Evolutionary conservation across 2,113 vertebrate species (phyloP), one percentile per base, ranked within the genome.

Genomic region (Brachirus orientalis): DNA sequence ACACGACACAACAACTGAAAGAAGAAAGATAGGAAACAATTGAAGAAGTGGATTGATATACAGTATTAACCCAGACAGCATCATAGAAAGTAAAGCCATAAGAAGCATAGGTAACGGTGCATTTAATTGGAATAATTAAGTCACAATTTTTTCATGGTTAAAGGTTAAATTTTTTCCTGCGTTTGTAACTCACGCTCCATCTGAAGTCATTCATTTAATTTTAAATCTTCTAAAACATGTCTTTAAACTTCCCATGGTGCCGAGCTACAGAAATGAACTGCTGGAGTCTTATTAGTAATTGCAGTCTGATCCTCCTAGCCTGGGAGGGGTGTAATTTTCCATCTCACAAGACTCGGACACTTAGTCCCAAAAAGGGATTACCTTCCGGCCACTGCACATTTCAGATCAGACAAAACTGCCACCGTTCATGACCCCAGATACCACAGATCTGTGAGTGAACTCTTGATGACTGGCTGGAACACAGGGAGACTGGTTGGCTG

Each of bases 291-390:
- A 14, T 43, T 43, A 10, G 11, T 12, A 10, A 43, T 43, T 13
- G 14, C 11, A 10, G 11, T 14, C 40, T 55, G 68, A 69, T 82
- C 58, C 50, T 67, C 19, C 0, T 14, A 35, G 69, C 48, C 40
- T 41, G 9, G 38, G 12, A 12, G 2, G 37, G 19, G 16, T 72
- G 45, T 88, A 63, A 84, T 86, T 78, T 75, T 47, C 82, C 75
- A 69, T 78, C 77, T 87, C 85, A 69, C 63, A 33, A 58, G 58
- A 72, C 86, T 63, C 61, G 38, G 41, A 72, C 84, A 87, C 88
- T 92, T 85, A 64, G 73, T 85, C 83, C 79, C 70, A 87, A 87
- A 66, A 88, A 90, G 85, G 80, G 85, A 89, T 90, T 84, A 87
- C 41, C 79, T 87, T 82, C 81, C 59, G 55, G 84, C 87, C 71